Conservation (phyloP, 1,140 invertebrate species). For the Calliopsis andreniformis region DNA sequence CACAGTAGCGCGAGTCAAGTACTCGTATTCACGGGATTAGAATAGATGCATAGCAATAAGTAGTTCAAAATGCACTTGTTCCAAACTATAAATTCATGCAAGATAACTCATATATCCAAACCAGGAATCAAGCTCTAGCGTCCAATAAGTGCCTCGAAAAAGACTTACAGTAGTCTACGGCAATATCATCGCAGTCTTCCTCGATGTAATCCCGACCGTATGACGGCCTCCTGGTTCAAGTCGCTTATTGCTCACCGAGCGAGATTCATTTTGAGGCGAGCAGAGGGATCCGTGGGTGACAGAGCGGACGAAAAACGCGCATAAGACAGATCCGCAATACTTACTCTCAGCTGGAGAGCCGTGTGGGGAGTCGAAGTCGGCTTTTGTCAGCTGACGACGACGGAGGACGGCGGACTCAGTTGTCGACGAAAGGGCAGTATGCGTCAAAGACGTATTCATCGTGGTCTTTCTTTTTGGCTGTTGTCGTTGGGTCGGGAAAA, state of each 20-base stretch:
- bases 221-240: not conserved
- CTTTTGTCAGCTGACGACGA: constrained; percentile 20
- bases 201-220: not conserved
- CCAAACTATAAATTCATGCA: too few relatives aligned
- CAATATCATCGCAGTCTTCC: not conserved
- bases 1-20: too few relatives aligned
- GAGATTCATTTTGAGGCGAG: not conserved
- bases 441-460: constrained; percentile 22
- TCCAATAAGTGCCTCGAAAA: too few relatives aligned
- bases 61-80: too few relatives aligned
- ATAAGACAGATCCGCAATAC: not conserved
- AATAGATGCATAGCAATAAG: too few relatives aligned
- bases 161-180: too few relatives aligned
- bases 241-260: not conserved
- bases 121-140: too few relatives aligned
- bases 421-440: constrained; percentile 1
- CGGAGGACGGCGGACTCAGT: too few relatives aligned
- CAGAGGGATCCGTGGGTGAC: not conserved
- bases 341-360: constrained; percentile 1
- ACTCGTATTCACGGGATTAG: too few relatives aligned
- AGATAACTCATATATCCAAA: too few relatives aligned
- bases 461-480: constrained; percentile 1
- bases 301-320: not conserved
- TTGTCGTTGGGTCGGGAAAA: not conserved
- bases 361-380: not conserved